Evolutionary conservation across 2,888 invertebrate genomes (phyloP).

Genomic region (Acanthosepion esculentum): DNA sequence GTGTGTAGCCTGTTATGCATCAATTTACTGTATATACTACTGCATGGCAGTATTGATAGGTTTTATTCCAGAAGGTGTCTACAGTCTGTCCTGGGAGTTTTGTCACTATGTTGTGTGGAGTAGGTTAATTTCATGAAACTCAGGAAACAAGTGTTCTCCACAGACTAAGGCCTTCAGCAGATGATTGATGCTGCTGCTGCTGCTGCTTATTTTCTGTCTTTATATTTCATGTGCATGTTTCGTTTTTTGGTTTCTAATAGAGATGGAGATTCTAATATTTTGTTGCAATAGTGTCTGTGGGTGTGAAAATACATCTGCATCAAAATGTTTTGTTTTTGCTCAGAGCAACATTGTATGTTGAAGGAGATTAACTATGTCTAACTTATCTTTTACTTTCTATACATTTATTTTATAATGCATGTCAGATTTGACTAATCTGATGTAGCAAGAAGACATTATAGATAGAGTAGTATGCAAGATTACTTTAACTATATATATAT

Average conservation of each 20-base stretch:
- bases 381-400: neutral
- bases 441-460: neutral
- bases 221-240: too few species aligned
- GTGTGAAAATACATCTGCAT: neutral
- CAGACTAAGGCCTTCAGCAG: neutral
- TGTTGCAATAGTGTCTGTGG: neutral
- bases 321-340: neutral
- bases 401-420: neutral
- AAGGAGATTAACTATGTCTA: neutral
- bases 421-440: neutral
- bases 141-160: neutral
- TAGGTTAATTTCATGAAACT: neutral
- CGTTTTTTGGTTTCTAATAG: neutral
- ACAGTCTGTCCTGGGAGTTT: neutral
- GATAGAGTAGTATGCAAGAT: neutral
- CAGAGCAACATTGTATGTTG: neutral
- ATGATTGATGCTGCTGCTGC: neutral
- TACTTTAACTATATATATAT: neutral
- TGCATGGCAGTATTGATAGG: neutral
- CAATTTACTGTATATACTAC: neutral
- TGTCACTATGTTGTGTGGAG: neutral
- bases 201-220: too few species aligned
- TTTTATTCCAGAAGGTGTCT: neutral
- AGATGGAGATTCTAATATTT: neutral
- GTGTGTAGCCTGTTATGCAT: neutral